Conservation (phyloP, 2,113 vertebrate species). For the Formicarius rufipectus region DNA sequence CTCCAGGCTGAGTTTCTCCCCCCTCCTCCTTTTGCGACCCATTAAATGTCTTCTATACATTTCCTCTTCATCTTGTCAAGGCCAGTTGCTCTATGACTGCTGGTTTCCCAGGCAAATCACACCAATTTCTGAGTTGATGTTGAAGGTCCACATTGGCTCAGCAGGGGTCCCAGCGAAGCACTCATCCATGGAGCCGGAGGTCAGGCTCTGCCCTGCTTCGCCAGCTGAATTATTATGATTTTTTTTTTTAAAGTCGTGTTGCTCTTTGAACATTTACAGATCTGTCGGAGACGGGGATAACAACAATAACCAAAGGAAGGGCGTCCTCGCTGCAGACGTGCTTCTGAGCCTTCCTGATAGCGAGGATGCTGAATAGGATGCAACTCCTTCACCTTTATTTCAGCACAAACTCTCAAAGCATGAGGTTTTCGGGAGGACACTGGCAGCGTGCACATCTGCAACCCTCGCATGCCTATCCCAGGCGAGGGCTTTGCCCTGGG, state of each 20-base stretch:
- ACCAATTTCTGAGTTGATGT: conserved; percentile 86
- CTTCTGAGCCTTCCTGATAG: neutral
- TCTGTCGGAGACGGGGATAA: neutral
- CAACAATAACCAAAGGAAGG: conserved; percentile 12
- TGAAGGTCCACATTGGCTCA: conserved; percentile 85
- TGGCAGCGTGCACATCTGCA: rapidly evolving
- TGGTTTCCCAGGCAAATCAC: conserved; percentile 87
- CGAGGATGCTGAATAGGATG: neutral
- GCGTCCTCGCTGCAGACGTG: neutral
- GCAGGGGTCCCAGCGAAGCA: conserved; percentile 78
- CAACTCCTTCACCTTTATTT: neutral
- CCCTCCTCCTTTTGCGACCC: conserved; percentile 45
- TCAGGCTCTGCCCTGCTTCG: conserved; percentile 71
- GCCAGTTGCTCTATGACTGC: conserved; percentile 68
- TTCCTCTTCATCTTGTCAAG: conserved; percentile 69
- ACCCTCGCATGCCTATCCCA: neutral
- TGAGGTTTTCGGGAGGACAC: neutral
- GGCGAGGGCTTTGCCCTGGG: neutral
- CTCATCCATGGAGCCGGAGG: conserved; percentile 80
- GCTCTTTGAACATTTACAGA: conserved; percentile 54
- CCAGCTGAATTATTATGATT: conserved; percentile 46
- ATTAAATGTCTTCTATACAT: conserved; percentile 64
- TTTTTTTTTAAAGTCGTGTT: conserved; percentile 16
- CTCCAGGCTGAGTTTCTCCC: neutral
- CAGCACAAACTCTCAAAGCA: neutral